Evolutionary conservation across 2,888 invertebrate genomes (phyloP), one percentile per base, ranked within the genome.

Genomic region (Hyposoter didymator): DNA sequence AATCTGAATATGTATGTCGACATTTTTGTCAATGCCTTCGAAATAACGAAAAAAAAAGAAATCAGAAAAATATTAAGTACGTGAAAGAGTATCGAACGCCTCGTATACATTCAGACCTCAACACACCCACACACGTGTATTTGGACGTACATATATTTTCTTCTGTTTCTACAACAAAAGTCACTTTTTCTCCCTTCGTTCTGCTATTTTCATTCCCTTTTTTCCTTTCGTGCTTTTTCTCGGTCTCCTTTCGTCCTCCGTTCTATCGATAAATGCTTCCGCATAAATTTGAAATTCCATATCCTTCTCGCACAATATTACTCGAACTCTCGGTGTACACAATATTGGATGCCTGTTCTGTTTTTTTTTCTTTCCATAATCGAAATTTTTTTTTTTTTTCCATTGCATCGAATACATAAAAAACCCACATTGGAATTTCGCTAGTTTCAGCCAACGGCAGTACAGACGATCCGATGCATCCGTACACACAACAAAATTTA

Each of bases 231-330:
- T 1, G 12, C 14, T 49, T 39, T 19, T 19, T 55, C 22, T 52
- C 28, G 10, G 2, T 52, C 19, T 39, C 39, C 52, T 19, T 39
- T 52, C 22, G 66, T 78, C 72, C 67, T 69, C 78, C 35, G 14
- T 67, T 82, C 64, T 47, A 73, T 75, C 85, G 78, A 82, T 78
- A 82, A 82, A 75, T 67, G 75, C 55, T 78, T 85, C 55, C 78
- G 70, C 70, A 79, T 79, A 74, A 85, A 85, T 82, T 82, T 70
- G 35, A 79, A 78, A 69, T 78, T 82, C 70, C 74, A 28, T 19
- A 47, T 28, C 55, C 47, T 35, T 47, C 12, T 6, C 32, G 19
- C 35, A 32, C 64, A n/a, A 47, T 75, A 75, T 64, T 75, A 64
- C 45, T 64, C 47, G 75, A 64, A 45, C 47, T 64, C 75, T 64